A percentile compares a stretch with the other conserved stretches of the same genome.
These are phyloP conservation scores for Rhineura floridana DNA, from an alignment of 2,113 vertebrate species.

Conservation along the genomic window DNA sequence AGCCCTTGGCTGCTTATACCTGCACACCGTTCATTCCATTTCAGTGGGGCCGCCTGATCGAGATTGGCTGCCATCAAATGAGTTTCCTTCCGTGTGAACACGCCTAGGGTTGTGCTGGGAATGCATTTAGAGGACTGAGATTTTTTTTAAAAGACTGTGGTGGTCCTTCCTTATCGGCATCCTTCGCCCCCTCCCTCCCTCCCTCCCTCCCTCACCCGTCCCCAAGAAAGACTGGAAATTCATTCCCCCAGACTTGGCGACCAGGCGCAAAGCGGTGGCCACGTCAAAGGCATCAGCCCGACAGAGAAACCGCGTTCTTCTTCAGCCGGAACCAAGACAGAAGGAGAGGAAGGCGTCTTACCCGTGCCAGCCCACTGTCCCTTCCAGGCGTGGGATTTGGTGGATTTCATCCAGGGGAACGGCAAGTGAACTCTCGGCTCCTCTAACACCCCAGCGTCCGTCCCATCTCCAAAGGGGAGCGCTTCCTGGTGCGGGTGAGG, in stretches of 20 bases:
- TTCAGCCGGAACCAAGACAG: not conserved
- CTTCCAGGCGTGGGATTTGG: constrained; percentile 95
- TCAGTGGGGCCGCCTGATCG: not conserved
- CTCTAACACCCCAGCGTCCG: constrained; percentile 75
- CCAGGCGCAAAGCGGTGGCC: not conserved
- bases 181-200: not conserved
- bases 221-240: not conserved
- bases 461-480: constrained; percentile 80
- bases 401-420: constrained; percentile 99
- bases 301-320: not conserved
- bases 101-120: not conserved
- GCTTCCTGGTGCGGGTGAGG: constrained; percentile 74
- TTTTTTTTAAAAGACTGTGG: not conserved
- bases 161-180: not conserved
- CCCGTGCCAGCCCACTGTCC: constrained; percentile 89
- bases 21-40: not conserved
- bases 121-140: not conserved
- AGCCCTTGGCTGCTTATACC: not conserved
- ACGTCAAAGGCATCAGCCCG: not conserved
- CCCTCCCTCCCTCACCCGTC: too few relatives aligned
- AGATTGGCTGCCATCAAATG: not conserved
- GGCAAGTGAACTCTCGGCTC: constrained; percentile 87
- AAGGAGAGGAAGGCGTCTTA: constrained; percentile 67
- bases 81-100: not conserved
- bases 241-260: not conserved